These are phyloP conservation scores for Cheilosia soror DNA, from an alignment of 2,888 invertebrate species.

Conservation along the genomic window DNA sequence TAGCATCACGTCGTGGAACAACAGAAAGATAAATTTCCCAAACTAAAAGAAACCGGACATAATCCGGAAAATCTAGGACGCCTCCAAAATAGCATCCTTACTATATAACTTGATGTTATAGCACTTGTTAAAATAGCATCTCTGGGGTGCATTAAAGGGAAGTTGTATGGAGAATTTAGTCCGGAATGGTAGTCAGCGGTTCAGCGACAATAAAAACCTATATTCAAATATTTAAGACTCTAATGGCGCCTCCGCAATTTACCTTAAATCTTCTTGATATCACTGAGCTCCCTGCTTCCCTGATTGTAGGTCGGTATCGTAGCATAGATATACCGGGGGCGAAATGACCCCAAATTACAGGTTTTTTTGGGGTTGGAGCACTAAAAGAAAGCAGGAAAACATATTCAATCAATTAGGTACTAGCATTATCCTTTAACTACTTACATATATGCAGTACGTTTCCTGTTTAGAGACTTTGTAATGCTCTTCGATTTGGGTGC, in stretches of 20 bases:
- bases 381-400: slow-evolving; percentile 9
- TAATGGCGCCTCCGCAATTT: not conserved
- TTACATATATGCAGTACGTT: slow-evolving; percentile 26
- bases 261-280: slow-evolving; percentile 46
- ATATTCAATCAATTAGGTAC: too few relatives aligned
- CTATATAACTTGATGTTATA: too few relatives aligned
- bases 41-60: too few relatives aligned
- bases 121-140: too few relatives aligned
- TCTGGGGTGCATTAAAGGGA: too few relatives aligned
- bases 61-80: too few relatives aligned
- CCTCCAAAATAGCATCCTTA: too few relatives aligned
- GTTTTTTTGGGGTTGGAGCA: slow-evolving; percentile 52
- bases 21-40: too few relatives aligned
- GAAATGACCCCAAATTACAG: slow-evolving; percentile 36
- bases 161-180: too few relatives aligned
- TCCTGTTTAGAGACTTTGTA: not conserved
- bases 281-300: not conserved
- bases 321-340: slow-evolving; percentile 33
- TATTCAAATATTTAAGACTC: not conserved
- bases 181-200: too few relatives aligned
- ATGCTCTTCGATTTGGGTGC: slow-evolving; percentile 4
- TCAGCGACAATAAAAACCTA: not conserved
- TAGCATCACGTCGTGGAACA: too few relatives aligned
- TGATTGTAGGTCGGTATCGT: slow-evolving; percentile 17
- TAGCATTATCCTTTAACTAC: not conserved